Base-by-base conservation (phyloP, 1,140 invertebrate genomes). In the Drosophila fuyamai region DNA sequence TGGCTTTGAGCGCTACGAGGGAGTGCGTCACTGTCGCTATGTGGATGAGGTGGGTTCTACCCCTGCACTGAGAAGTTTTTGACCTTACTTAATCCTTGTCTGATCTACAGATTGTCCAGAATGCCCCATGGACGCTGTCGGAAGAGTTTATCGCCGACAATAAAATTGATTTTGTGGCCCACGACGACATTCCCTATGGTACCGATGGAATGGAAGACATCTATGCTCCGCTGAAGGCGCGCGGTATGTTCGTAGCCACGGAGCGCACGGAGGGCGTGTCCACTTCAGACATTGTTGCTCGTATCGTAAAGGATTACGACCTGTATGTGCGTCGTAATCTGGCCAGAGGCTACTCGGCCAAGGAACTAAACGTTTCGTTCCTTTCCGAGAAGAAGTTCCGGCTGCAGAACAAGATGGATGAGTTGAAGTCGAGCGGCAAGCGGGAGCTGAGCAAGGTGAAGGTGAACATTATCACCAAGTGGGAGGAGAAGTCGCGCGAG, bases 81-180 rank as follows among this genome's bases (percentile, higher is more conserved):
- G 0, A 0, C 2, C 9, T 9, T 10, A 29, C 38, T 23, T 62
- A 1, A 6, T 6, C 13, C 5, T 44, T 12, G 41, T 44, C 4
- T 10, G 16, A 10, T 12, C 7, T 8, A 1, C 67, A 94, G 94
- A 96, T 99, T 38, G 95, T 99, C 0, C 94, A 95, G 73, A 97
- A 98, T 93, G 98, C 98, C 6, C 99, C 99, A 0, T 99, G 99
- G 99, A 96, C 96, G 76, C 93, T 98, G n/a, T 96, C 97, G 88
- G 97, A 99, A 83, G 97, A 97, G 41, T 99, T 98, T 93, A 93
- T 99, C 14, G 94, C 95, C 76, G 95, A 96, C 72, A 96, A 99
- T 92, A 99, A 99, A 95, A 99, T 99, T 81, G 99, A 99, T 93
- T 99, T 99, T 94, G 97, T 99, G 54, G 99, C 99, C 29, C 99